Evolutionary conservation across 2,113 vertebrate species (phyloP), one percentile per base, ranked within the genome.

Genomic region (Malaclemys terrapin): DNA sequence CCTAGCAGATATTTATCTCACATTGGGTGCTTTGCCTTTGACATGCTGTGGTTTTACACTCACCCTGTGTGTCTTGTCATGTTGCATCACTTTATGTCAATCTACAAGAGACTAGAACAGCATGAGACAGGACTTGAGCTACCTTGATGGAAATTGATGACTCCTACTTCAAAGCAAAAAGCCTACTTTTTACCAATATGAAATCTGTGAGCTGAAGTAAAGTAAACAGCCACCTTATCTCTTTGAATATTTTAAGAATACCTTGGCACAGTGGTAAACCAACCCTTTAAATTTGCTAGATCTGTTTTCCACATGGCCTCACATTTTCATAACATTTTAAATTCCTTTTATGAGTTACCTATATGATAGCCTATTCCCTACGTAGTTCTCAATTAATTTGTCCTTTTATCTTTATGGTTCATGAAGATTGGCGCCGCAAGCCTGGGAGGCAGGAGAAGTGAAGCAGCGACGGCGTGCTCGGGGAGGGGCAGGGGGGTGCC

Each of bases 1-100:
- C 59, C 88, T 87, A 84, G 86, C 69, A 96, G 94, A 38, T 85
- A 62, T 93, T 93, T 91, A 31, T 91, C 24, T 49, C 85, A 27
- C 19, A 47, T 79, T 65, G 54, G 47, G 83, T 56, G 82, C n/a
- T 24, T 93, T 82, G 82, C 59, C 80, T 75, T 13, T 82, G 80
- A 80, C 76, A 42, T 38, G 19, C 25, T 84, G 11, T 2, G 0
- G 53, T 89, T 93, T 89, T 91, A 79, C 82, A 93, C 76, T 25
- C 82, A n/a, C 22, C 35, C 62, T 57, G 14, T 72, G 53, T 35
- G 57, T 47, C 2, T 50, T 90, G 75, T 90, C 91, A 85, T 20
- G n/a, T 35, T 95, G 38, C 12, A 87, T 94, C 54, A 81, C 10
- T 4, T 54, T 93, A 50, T 76, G 42, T 81, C 59, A 91, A 80